Evolutionary conservation across 1,140 invertebrate genomes (phyloP).

Genomic region (Eriosoma lanigerum): DNA sequence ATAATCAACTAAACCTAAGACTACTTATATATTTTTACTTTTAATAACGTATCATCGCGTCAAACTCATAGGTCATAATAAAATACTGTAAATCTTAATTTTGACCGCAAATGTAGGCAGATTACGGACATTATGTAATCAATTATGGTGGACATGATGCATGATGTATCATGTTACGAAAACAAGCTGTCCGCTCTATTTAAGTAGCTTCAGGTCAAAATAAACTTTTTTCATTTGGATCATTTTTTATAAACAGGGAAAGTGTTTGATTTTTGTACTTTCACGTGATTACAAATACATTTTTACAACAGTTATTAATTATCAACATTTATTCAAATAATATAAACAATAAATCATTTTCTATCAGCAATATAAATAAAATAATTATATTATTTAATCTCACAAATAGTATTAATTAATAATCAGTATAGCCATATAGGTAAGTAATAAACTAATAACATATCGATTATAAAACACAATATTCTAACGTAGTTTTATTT

Average conservation of each 20-base stretch:
- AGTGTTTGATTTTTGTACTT: neutral
- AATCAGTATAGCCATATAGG: too few relatives aligned
- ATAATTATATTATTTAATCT: neutral
- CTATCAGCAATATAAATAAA: neutral
- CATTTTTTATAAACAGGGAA: constrained; percentile 11
- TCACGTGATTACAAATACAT: neutral
- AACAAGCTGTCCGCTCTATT: neutral
- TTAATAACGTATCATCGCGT: too few relatives aligned
- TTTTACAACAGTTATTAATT: constrained; percentile 10
- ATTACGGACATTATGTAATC: constrained; percentile 2
- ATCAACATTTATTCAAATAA: neutral
- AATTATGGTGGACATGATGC: neutral
- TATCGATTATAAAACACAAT: neutral
- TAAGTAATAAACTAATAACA: neutral
- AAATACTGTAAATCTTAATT: too few relatives aligned
- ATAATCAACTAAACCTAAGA: neutral
- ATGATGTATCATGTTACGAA: neutral
- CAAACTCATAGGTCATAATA: too few relatives aligned
- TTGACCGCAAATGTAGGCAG: neutral
- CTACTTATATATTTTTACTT: neutral
- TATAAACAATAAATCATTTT: constrained; percentile 1
- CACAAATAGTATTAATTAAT: too few relatives aligned
- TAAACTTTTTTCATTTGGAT: too few relatives aligned
- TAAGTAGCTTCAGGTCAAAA: neutral
- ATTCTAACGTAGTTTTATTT: neutral